These are phyloP conservation scores for Dipodomys spectabilis DNA, from an alignment of 2,113 vertebrate species.

Conservation along the genomic window DNA sequence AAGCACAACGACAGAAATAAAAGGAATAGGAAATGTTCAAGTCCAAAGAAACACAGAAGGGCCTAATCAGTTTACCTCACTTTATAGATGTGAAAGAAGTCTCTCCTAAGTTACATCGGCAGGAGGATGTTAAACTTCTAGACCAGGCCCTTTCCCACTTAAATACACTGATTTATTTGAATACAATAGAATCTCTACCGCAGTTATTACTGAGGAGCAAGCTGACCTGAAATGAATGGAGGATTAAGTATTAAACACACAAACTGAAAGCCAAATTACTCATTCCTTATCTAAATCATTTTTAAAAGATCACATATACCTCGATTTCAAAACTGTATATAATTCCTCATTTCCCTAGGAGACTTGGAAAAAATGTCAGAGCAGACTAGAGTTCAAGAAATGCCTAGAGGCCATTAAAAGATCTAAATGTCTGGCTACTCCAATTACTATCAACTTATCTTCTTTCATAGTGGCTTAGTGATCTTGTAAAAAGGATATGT, in stretches of 20 bases:
- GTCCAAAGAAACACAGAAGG: conserved; percentile 6
- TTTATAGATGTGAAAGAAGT: conserved; percentile 32
- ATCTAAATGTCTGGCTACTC: not conserved
- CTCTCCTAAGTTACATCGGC: not conserved
- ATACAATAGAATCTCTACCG: not conserved
- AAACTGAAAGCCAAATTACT: not conserved
- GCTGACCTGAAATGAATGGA: not conserved
- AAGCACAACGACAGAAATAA: conserved; percentile 46
- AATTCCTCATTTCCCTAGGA: conserved; percentile 20
- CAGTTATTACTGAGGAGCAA: not conserved
- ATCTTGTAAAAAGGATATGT: not conserved
- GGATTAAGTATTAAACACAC: not conserved
- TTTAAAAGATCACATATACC: not conserved
- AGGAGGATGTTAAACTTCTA: conserved; percentile 9
- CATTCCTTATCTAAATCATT: not conserved
- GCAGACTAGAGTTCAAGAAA: not conserved
- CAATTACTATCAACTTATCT: not conserved
- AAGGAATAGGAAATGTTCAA: conserved; percentile 44
- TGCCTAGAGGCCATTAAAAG: not conserved
- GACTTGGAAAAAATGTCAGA: not conserved
- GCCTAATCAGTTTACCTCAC: not conserved
- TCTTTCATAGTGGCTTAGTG: not conserved
- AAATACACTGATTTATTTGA: conserved; percentile 11
- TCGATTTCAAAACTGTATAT: not conserved
- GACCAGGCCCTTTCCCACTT: not conserved